Conservation (phyloP, 2,888 invertebrate species). For the Micropterix aruncella region DNA sequence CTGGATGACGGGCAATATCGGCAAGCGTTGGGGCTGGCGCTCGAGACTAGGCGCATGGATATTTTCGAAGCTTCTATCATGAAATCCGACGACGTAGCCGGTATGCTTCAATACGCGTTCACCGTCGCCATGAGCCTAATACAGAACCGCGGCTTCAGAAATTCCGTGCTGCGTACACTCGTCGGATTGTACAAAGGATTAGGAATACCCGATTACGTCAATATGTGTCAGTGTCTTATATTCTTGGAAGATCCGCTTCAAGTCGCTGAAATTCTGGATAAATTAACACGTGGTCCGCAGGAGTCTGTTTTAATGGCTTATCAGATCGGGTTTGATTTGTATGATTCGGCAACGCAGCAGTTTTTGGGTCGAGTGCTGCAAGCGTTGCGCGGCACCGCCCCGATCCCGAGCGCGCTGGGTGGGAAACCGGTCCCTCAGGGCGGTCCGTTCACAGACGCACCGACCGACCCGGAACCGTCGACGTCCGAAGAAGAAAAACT, state of each 20-base stretch:
- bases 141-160: slow-evolving; percentile 86
- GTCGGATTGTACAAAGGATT: slow-evolving; percentile 83
- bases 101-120: slow-evolving; percentile 90
- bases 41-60: slow-evolving; percentile 96
- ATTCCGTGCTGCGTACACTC: slow-evolving; percentile 75
- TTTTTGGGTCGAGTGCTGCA: slow-evolving; percentile 80
- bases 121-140: slow-evolving; percentile 94
- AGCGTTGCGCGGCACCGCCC: slow-evolving; percentile 68
- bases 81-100: slow-evolving; percentile 79
- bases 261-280: slow-evolving; percentile 86
- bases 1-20: slow-evolving; percentile 89
- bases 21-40: slow-evolving; percentile 89
- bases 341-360: slow-evolving; percentile 98
- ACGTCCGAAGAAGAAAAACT: slow-evolving; percentile 24
- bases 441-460: slow-evolving; percentile 34
- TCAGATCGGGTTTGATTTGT: slow-evolving; percentile 97
- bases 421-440: slow-evolving; percentile 62
- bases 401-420: slow-evolving; percentile 61
- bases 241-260: slow-evolving; percentile 89
- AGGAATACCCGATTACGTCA: slow-evolving; percentile 90
- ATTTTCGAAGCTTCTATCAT: slow-evolving; percentile 87
- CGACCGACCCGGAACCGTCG: slow-evolving; percentile 31
- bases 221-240: slow-evolving; percentile 96
- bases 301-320: slow-evolving; percentile 90
- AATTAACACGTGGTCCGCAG: slow-evolving; percentile 63